Evolutionary conservation across 1,140 invertebrate species (phyloP).

Genomic region (Thaumetopoea pityocampa): DNA sequence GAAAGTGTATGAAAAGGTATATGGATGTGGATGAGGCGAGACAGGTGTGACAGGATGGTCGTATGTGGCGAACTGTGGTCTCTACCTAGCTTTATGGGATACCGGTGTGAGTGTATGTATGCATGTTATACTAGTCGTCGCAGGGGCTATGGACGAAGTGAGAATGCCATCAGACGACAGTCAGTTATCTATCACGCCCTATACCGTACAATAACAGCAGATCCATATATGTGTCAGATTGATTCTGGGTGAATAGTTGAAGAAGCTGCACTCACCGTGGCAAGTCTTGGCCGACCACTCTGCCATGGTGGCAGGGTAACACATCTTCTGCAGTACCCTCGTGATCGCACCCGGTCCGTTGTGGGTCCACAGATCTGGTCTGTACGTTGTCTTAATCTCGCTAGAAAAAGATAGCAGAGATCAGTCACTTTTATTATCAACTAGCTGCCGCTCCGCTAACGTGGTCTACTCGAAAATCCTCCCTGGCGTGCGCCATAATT

Average conservation of each 20-base stretch:
- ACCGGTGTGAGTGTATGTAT: no score
- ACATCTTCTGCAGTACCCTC: constrained; percentile 7
- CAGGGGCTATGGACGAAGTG: no score
- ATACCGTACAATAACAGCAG: background rate
- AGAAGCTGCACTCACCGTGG: constrained; percentile 5
- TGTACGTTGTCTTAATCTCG: constrained; percentile 12
- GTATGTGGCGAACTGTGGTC: no score
- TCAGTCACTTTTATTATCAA: background rate
- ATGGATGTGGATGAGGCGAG: no score
- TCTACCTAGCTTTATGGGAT: no score
- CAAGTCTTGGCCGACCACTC: constrained; percentile 9
- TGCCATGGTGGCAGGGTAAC: background rate
- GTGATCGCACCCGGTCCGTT: constrained; percentile 17
- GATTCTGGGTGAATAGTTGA: background rate
- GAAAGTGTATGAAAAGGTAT: no score
- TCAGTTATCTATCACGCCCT: background rate
- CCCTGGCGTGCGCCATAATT: no score
- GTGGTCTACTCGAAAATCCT: background rate
- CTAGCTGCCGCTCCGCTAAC: background rate
- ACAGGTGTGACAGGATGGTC: no score
- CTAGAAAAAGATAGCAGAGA: constrained; percentile 2
- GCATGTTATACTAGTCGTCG: no score
- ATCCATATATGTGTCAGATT: background rate
- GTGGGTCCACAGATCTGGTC: constrained; percentile 8
- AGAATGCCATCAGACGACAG: no score